These are phyloP conservation scores for Hemistola chrysoprasaria DNA, from an alignment of 2,888 invertebrate species.

Conservation along the genomic window DNA sequence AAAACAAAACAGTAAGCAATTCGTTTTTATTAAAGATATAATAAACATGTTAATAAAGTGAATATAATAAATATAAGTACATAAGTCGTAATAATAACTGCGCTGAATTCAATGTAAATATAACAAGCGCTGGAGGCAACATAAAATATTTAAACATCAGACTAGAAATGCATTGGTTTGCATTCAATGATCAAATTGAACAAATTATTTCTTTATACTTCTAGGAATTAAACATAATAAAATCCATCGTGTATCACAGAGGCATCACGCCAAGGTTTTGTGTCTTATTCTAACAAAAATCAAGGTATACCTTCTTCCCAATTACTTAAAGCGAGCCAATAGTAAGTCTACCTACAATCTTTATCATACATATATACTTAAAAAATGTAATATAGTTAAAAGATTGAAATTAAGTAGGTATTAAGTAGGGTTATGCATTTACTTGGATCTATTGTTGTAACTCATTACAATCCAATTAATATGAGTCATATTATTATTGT, in stretches of 20 bases:
- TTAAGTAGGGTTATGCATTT: too few species aligned
- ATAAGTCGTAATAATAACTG: constrained; percentile 71
- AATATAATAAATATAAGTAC: too few species aligned
- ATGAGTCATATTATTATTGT: too few species aligned
- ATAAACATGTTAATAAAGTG: constrained; percentile 81
- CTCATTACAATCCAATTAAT: too few species aligned
- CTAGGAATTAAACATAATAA: too few species aligned
- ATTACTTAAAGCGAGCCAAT: too few species aligned
- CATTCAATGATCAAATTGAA: too few species aligned
- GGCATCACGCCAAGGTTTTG: constrained; percentile 57
- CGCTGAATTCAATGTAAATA: constrained; percentile 61
- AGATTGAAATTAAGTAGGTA: too few species aligned
- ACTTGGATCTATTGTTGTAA: too few species aligned
- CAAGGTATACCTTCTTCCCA: too few species aligned
- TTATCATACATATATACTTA: too few species aligned
- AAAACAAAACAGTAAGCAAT: constrained; percentile 66
- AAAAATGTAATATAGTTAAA: background rate
- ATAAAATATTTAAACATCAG: constrained; percentile 50
- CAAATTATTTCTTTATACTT: constrained; percentile 14
- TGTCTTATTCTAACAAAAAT: constrained; percentile 32
- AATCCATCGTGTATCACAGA: constrained; percentile 73
- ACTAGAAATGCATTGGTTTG: constrained; percentile 45
- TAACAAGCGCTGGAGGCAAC: constrained; percentile 60
- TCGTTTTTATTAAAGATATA: constrained; percentile 80
- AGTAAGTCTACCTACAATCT: too few species aligned